Base-by-base conservation (phyloP, 2,113 vertebrate species). In the Leucoraja erinaceus region DNA sequence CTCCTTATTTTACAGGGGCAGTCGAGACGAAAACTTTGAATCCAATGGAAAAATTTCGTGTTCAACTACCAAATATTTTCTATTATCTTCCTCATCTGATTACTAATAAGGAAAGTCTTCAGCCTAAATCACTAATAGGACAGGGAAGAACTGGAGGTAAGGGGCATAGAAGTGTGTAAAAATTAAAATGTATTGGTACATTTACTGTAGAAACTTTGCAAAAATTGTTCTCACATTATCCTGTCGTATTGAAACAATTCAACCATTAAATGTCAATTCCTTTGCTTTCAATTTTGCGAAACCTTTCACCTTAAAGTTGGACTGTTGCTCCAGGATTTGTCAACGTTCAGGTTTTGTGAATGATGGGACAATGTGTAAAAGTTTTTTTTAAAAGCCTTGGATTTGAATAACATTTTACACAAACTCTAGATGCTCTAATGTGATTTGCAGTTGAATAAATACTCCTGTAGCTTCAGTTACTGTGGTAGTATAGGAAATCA, bases 51-150 rank as follows among this genome's bases (percentile, higher is more conserved):
- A 94, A 76, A 31, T 59, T 93, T 0, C 90, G 94, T 0, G 0
- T 94, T 31, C 93, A 94, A 14, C 95, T 96, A 93, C 94, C 95
- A 93, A 96, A 94, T 93, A 93, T 97, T 0, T 95, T 95, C 93
- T 93, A 96, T 92, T 97, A 97, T 91, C 94, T 98, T 91, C 97
- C 97, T 93, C 97, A 98, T 94, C 96, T 98, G 66, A 95, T 0
- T 88, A 77, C 94, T 5, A 94, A 96, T 72, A 93, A 94, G 93
- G 93, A 94, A 93, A 96, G 95, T 93, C 93, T 97, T 93, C 93
- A 93, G 0, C 97, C 97, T 33, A 95, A 97, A 33, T 78, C 98
- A 54, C 93, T 97, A 92, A 94, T 97, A 93, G 95, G 97, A 84
- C 95, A 96, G 94, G 95, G 95, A 66, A 97, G 96, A 94, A 95